These are phyloP conservation scores for Crotalus viridis DNA, from an alignment of 2,113 vertebrate genomes.

Conservation along the genomic window DNA sequence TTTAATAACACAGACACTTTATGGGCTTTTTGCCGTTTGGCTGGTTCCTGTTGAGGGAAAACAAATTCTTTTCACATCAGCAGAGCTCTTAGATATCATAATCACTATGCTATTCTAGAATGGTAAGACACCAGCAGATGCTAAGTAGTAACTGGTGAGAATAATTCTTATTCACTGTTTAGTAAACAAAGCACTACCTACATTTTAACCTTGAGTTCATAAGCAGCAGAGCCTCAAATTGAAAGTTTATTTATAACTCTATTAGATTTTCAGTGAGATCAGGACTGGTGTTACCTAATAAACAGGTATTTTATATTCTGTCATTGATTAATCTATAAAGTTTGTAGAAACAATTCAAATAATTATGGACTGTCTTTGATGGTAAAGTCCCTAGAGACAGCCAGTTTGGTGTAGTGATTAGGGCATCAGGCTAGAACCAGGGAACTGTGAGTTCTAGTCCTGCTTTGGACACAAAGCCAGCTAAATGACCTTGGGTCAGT, in stretches of 20 bases:
- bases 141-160: not conserved
- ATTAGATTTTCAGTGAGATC: not conserved
- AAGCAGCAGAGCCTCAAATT: not conserved
- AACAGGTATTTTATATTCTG: not conserved
- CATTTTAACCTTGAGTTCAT: not conserved
- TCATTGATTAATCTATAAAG: not conserved
- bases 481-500: not conserved
- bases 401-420: not conserved
- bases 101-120: not conserved
- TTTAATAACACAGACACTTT: not conserved
- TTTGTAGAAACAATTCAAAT: not conserved
- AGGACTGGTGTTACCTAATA: not conserved
- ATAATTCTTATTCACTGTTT: not conserved
- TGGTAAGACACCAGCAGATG: not conserved
- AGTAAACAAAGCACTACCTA: not conserved
- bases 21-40: not conserved
- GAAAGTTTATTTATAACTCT: not conserved
- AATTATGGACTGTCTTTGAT: not conserved
- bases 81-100: not conserved
- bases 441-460: not conserved
- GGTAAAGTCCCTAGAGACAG: not conserved
- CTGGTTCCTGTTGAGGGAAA: not conserved
- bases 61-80: not conserved
- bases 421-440: not conserved
- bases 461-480: not conserved